phyloP scores from a whole-genome alignment of 2,113 vertebrate species.

The Podilymbus podiceps region DNA sequence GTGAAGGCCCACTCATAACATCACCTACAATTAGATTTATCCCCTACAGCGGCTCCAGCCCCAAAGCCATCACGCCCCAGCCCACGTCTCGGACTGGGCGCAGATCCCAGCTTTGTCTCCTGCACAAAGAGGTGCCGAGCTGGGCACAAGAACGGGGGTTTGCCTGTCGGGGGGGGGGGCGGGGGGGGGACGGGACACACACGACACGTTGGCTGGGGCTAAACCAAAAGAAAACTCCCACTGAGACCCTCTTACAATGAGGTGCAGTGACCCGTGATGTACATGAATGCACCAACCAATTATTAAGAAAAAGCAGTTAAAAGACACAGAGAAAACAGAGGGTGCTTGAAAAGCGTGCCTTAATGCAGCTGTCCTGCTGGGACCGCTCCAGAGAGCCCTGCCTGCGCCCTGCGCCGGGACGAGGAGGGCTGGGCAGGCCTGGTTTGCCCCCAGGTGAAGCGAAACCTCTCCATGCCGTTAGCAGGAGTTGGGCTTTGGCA shows the following conservation, averaged over 20 bases:
- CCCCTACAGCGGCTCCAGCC: accelerated
- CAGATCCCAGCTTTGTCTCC: not conserved
- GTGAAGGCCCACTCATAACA: not conserved
- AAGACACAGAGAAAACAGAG: not conserved
- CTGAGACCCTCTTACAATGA: not conserved
- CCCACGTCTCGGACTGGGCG: accelerated
- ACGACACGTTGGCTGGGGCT: not conserved
- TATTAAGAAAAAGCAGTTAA: not conserved
- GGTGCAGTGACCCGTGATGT: not conserved
- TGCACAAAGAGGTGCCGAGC: not conserved
- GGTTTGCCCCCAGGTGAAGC: not conserved
- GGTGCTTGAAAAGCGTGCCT: not conserved
- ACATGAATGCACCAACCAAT: not conserved
- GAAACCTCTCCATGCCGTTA: not conserved
- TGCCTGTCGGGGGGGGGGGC: not conserved
- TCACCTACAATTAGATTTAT: not conserved
- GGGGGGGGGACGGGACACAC: no score
- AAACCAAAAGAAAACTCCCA: not conserved
- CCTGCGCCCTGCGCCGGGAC: not conserved
- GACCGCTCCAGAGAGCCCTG: not conserved
- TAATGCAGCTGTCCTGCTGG: not conserved
- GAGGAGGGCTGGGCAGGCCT: not conserved
- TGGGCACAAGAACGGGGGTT: not conserved
- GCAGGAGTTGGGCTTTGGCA: accelerated
- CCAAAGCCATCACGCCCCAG: not conserved